These are phyloP conservation scores for Dinothrombium tinctorium DNA, from an alignment of 1,140 invertebrate species.

Conservation along the genomic window DNA sequence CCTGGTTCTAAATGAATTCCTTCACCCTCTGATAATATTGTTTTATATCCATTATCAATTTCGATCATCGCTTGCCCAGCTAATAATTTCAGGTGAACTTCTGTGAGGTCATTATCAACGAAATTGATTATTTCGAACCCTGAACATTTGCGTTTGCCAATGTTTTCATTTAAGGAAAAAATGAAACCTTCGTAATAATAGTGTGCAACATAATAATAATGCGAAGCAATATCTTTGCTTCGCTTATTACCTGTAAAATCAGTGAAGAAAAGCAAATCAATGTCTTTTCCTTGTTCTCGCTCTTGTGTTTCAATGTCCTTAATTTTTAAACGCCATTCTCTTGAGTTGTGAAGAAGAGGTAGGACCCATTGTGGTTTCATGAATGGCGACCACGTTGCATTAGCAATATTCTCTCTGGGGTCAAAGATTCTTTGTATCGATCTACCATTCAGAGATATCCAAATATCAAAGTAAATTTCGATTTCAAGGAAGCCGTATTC, in stretches of 20 bases:
- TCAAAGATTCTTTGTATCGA: conserved; percentile 67
- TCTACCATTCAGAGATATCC: conserved; percentile 65
- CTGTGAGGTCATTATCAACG: no score
- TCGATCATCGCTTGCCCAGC: no score
- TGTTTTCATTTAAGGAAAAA: no score
- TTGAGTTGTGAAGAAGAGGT: conserved; percentile 46
- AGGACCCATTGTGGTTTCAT: conserved; percentile 40
- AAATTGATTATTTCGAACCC: no score
- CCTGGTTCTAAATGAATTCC: no score
- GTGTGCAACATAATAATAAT: no score
- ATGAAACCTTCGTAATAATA: no score
- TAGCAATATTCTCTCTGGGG: conserved; percentile 43
- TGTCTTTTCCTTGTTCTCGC: conserved; percentile 29
- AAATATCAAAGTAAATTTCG: conserved; percentile 56
- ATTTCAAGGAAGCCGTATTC: conserved; percentile 27
- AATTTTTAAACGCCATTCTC: conserved; percentile 28
- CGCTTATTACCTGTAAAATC: conserved; percentile 64
- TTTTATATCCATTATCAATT: no score
- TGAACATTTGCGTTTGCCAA: no score
- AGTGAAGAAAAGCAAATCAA: conserved; percentile 40
- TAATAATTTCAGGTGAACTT: no score
- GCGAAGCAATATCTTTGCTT: no score
- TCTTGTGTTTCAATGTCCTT: conserved; percentile 31
- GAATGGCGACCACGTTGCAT: conserved; percentile 53
- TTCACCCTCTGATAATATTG: no score